phyloP scores from a whole-genome alignment of 2,113 vertebrate genomes.

The Rostratula benghalensis region DNA sequence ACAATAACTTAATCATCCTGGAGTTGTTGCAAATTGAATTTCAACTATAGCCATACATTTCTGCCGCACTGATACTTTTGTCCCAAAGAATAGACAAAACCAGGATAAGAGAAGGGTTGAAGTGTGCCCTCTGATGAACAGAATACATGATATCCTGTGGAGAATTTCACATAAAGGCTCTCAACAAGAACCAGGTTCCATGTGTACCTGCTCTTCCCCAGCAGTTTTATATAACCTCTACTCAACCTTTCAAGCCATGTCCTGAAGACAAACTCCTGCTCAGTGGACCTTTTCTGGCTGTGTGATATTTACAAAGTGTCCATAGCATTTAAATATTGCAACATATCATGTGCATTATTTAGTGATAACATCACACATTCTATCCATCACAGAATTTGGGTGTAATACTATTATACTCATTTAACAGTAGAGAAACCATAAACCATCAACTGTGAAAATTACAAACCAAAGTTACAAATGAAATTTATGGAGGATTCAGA shows the following conservation, averaged over 20 bases:
- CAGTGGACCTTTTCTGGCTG: background rate
- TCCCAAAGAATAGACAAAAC: background rate
- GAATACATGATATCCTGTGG: background rate
- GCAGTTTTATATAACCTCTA: background rate
- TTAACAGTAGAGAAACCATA: background rate
- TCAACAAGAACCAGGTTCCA: background rate
- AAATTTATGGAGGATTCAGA: background rate
- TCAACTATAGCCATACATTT: background rate
- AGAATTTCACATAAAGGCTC: background rate
- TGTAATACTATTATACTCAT: background rate
- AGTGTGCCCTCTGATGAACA: background rate
- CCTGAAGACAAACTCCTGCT: background rate
- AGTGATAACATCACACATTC: background rate
- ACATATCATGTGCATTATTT: background rate
- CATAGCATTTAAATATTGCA: background rate
- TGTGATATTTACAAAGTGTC: background rate
- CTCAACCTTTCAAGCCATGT: background rate
- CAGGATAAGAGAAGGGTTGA: background rate
- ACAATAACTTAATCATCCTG: background rate
- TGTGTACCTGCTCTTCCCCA: background rate
- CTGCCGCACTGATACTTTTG: background rate
- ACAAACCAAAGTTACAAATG: background rate
- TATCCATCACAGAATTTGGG: background rate
- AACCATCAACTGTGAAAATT: background rate
- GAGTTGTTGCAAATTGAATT: background rate